phyloP scores from a whole-genome alignment of 2,113 vertebrate species.

The Pica pica region DNA sequence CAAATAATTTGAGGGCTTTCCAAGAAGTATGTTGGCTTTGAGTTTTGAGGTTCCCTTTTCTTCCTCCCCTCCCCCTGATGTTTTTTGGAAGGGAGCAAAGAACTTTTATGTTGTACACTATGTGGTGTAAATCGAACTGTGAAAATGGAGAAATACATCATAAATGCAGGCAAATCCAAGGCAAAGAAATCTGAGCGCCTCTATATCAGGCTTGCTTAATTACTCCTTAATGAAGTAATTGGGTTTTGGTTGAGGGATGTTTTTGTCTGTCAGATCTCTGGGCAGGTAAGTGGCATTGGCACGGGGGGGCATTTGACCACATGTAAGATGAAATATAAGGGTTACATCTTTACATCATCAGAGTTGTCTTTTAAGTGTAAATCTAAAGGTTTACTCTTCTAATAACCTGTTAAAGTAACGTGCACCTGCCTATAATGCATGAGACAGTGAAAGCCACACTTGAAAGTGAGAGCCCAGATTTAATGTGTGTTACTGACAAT shows the following conservation, averaged over 20 bases:
- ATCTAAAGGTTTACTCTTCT: not conserved
- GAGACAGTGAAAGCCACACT: not conserved
- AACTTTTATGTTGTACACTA: not conserved
- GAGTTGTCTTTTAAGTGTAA: not conserved
- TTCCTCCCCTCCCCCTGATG: no score
- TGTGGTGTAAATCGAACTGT: not conserved
- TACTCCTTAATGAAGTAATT: not conserved
- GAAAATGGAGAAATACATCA: not conserved
- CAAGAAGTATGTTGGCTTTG: not conserved
- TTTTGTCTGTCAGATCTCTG: not conserved
- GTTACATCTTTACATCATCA: not conserved
- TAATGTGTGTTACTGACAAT: not conserved
- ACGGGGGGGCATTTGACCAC: not conserved
- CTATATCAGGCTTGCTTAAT: not conserved
- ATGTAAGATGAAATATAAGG: not conserved
- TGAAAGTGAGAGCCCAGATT: not conserved
- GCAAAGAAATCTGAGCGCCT: not conserved
- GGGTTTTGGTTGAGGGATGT: not conserved
- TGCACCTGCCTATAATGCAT: not conserved
- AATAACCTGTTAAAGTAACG: not conserved
- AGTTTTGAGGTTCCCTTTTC: not conserved
- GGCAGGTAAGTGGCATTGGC: not conserved
- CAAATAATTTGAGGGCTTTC: not conserved
- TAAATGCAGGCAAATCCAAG: not conserved
- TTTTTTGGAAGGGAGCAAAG: not conserved